Evolutionary conservation across 2,113 vertebrate genomes (phyloP), one percentile per base, ranked within the genome.

Genomic region (Rallus limicola): DNA sequence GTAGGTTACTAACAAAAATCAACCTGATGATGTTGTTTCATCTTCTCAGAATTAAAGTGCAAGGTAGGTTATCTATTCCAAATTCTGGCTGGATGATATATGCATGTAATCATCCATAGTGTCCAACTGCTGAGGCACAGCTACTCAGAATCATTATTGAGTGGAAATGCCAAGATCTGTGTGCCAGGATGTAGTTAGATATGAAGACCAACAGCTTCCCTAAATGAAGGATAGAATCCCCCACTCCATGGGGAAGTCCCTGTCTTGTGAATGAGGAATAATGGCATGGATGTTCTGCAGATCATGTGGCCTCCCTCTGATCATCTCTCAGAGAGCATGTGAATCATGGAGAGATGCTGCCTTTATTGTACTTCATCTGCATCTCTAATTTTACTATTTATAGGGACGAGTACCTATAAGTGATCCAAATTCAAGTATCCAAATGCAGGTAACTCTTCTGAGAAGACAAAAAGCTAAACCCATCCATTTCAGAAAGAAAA

Each of bases 71-170:
- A 50, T 24, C 25, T 34, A 4, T 58, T 86, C 48, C 67, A 68
- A 42, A 29, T 24, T 67, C 53, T 71, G 38, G 2, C 26, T 88
- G 48, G 38, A 46, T 69, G 25, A 42, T 55, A 3, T 5, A 50
- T 44, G 21, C n/a, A 50, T 14, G n/a, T 31, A 65, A 31, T 19
- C 31, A 74, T 40, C 29, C 70, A 44, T 0, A 9, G 40, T 1
- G 7, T 9, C 31, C 56, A 52, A 28, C 19, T 75, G 46, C 31
- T n/a, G 67, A 67, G 20, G 28, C 20, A 65, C 18, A 48, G 56
- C 42, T 52, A 4, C 0, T 0, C 4, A 3, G 34, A 36, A 23
- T n/a, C 11, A 16, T n/a, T 71, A 53, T 14, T 48, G 11, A 48
- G 24, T 28, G 11, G 36, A 55, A 82, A 76, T 34, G 16, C 2